phyloP scores from a whole-genome alignment of 2,797 vertebrate species.

The Muscicapa striata region DNA sequence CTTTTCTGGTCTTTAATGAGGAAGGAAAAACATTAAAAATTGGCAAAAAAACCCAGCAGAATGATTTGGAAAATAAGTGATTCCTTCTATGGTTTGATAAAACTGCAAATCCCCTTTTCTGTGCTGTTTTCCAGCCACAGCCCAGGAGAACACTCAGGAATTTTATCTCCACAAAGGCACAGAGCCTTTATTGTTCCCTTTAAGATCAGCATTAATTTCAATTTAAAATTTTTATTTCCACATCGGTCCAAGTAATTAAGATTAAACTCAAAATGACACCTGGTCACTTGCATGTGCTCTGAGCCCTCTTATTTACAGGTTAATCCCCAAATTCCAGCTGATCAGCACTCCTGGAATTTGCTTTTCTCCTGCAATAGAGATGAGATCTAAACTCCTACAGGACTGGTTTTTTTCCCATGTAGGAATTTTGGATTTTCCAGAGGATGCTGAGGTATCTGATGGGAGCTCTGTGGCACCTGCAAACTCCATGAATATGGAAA shows the following conservation, averaged over 20 bases:
- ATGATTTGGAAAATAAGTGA: not conserved
- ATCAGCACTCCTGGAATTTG: not conserved
- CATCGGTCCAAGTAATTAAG: not conserved
- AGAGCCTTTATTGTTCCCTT: not conserved
- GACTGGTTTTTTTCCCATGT: not conserved
- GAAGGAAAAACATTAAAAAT: not conserved
- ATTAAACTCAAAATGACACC: not conserved
- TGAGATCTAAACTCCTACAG: not conserved
- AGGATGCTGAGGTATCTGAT: rapidly evolving
- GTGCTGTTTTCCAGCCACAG: not conserved
- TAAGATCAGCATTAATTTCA: not conserved
- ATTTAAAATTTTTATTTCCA: not conserved
- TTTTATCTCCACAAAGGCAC: not conserved
- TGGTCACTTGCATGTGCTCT: not conserved
- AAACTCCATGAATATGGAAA: not conserved
- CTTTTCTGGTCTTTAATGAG: not conserved
- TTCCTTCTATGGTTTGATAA: rapidly evolving
- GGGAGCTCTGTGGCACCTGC: not conserved
- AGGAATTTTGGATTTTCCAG: not conserved
- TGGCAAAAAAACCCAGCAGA: not conserved
- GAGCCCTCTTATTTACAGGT: not conserved
- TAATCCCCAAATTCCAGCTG: not conserved
- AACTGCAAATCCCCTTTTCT: not conserved
- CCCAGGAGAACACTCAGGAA: not conserved
- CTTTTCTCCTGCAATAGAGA: not conserved